Evolutionary conservation across 2,113 vertebrate genomes (phyloP), one percentile per base, ranked within the genome.

Genomic region (Cairina moschata): DNA sequence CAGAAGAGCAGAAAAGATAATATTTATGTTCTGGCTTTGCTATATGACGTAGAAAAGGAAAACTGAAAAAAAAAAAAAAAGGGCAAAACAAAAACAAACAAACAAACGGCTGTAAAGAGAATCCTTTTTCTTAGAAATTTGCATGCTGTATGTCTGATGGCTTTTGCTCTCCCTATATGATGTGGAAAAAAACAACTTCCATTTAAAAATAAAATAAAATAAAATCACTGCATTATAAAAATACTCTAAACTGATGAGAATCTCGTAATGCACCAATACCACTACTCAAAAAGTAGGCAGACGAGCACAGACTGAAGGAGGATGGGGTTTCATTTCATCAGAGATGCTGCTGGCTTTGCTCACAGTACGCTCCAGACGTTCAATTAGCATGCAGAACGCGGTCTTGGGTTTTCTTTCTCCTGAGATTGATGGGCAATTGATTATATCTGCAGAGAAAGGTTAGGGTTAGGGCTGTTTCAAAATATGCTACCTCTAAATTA

Each of bases 131-230:
- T 75, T 44, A 29, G 21, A 81, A 78, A 84, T 87, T 44, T 85
- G 20, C 9, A 59, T 75, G 36, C 32, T 22, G 1, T 3, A 1
- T 59, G 9, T 85, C 42, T 46, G 50, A 26, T 0, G 21, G 32
- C 11, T 32, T 93, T 94, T 84, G 20, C 74, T 84, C 89, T 59
- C 11, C 3, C 18, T 42, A 15, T 2, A 13, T 14, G 55, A 34
- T 8, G 2, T 28, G 31, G 9, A 4, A 40, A 46, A 54, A 17
- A 0, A 6, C 23, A 50, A 26, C 31, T 31, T 60, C 16, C 48
- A 28, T 34, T 50, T 56, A 72, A 59, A 42, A 66, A 48, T 20
- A 44, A 44, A 52, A 52, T 50, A 36, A 54, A 91, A 78, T n/a
- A 31, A 68, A 91, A 81, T 36, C 82, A 8, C 38, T 40, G 28